phyloP scores from a whole-genome alignment of 2,797 vertebrate species.

The Cheirogaleus major region DNA sequence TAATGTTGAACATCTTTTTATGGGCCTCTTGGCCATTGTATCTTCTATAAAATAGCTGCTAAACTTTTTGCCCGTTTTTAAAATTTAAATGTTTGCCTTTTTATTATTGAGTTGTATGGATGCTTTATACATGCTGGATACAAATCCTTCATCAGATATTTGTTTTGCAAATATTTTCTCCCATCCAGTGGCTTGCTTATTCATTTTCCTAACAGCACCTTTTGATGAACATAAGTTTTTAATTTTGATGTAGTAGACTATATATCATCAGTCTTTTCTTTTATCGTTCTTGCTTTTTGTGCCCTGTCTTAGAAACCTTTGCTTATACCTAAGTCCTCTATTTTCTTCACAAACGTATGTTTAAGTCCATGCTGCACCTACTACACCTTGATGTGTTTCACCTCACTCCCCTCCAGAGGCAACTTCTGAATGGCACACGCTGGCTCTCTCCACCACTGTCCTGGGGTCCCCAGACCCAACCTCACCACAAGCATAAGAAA shows the following conservation, averaged over 20 bases:
- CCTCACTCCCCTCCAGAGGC: background rate
- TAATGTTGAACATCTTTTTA: background rate
- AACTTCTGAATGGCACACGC: background rate
- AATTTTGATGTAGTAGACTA: background rate
- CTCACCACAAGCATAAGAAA: background rate
- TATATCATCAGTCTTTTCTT: background rate
- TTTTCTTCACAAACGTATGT: background rate
- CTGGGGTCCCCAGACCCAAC: no score
- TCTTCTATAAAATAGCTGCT: background rate
- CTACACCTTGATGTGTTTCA: background rate
- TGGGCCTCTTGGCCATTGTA: background rate
- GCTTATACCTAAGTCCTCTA: background rate
- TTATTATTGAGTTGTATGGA: background rate
- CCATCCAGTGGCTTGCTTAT: background rate
- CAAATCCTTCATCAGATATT: background rate
- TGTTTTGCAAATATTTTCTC: background rate
- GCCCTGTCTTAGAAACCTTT: background rate
- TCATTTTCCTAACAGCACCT: background rate
- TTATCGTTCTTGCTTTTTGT: background rate
- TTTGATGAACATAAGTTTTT: background rate
- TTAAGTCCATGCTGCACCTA: background rate
- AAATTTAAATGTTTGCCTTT: background rate
- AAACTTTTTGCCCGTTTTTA: background rate
- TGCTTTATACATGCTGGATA: background rate
- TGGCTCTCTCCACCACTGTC: background rate